Conservation (phyloP, 2,888 invertebrate genomes). For the Acrocera orbiculus region DNA sequence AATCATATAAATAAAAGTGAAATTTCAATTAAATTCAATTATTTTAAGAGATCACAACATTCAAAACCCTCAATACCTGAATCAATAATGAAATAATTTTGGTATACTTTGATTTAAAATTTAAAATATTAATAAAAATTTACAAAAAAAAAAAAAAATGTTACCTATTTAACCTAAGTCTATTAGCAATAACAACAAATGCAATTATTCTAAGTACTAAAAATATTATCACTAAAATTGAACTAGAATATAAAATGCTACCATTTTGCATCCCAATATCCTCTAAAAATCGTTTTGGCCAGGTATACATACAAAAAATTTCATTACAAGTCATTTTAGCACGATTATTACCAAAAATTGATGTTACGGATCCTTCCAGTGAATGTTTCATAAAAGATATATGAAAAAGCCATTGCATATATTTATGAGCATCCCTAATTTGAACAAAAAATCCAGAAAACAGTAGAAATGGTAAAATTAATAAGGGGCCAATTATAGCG, state of each 20-base stretch:
- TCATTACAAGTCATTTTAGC: constrained; percentile 54
- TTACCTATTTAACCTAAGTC: constrained; percentile 36
- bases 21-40: no score
- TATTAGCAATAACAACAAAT: constrained; percentile 47
- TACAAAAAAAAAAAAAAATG: no score
- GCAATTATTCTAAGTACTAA: constrained; percentile 43
- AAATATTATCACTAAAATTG: constrained; percentile 46
- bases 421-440: constrained; percentile 58
- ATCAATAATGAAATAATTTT: no score
- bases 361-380: constrained; percentile 62
- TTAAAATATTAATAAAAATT: no score
- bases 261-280: constrained; percentile 52
- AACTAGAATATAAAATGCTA: constrained; percentile 45
- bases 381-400: constrained; percentile 78
- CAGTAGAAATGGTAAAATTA: constrained; percentile 69
- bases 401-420: constrained; percentile 72
- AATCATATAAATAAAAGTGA: no score
- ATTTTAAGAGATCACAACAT: no score
- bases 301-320: constrained; percentile 55
- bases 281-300: constrained; percentile 54
- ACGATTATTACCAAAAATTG: constrained; percentile 68
- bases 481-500: constrained; percentile 75
- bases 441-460: constrained; percentile 90
- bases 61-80: no score
- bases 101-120: no score